Evolutionary conservation across 2,888 invertebrate species (phyloP).

Genomic region (Nomada lathburiana): DNA sequence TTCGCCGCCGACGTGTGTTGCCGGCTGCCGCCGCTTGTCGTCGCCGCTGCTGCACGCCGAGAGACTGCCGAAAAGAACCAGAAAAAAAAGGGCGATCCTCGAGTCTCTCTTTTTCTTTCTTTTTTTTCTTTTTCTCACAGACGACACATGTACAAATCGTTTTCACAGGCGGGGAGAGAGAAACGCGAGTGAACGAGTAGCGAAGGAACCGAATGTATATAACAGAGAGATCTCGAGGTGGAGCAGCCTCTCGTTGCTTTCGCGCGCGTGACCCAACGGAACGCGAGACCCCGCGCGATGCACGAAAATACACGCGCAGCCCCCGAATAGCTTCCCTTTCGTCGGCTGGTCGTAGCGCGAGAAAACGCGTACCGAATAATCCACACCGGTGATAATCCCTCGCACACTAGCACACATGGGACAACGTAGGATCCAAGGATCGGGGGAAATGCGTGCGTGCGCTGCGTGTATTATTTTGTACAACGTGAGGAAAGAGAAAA

Average conservation of each 20-base stretch:
- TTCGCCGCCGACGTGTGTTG: conserved; percentile 45
- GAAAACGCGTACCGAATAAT: conserved; percentile 31
- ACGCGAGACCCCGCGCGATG: conserved; percentile 38
- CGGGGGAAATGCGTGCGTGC: neutral
- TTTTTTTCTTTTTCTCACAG: neutral
- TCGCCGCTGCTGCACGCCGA: conserved; percentile 53
- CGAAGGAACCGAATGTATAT: neutral
- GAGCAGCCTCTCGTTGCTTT: conserved; percentile 20
- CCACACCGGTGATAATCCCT: conserved; percentile 25
- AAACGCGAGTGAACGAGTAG: neutral
- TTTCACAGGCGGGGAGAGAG: neutral
- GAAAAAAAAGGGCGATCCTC: conserved; percentile 32
- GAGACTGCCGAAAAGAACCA: conserved; percentile 31
- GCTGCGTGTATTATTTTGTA: neutral
- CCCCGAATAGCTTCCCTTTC: conserved; percentile 23
- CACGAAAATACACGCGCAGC: conserved; percentile 55
- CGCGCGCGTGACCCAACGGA: conserved; percentile 30
- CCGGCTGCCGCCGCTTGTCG: conserved; percentile 68
- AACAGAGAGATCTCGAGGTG: neutral
- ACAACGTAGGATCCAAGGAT: neutral
- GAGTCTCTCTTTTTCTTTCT: conserved; percentile 4
- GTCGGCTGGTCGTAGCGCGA: conserved; percentile 14
- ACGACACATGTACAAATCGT: neutral
- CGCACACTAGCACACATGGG: neutral
- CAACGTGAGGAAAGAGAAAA: neutral